Base-by-base conservation (phyloP, 2,888 invertebrate genomes). In the Lepidochitona cinerea region DNA sequence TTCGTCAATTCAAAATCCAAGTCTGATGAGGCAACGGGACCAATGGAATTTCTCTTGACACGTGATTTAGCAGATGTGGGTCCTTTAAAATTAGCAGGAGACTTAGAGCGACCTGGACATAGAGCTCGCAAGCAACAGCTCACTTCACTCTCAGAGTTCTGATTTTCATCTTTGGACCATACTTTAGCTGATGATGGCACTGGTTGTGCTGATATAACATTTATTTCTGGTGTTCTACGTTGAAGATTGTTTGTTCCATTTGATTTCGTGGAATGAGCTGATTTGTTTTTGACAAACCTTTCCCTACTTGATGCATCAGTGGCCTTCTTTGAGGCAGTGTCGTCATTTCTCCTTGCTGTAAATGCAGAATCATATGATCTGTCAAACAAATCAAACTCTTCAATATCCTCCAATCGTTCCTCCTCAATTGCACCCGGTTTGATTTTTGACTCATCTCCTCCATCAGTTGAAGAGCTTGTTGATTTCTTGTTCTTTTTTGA, bases 351-450 rank as follows among this genome's bases (percentile, higher is more conserved):
- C 4, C 23, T 23, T 12, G 14, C 12, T 18, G 49, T 2, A 49
- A n/a, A 49, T 41, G 9, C 41, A 29, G 59, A 59, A 59, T 59
- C 32, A 29, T 23, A 14, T 23, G 66, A 66, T 9, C 37, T 35
- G 26, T 66, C 35, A 36, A 66, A 41, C 12, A 74, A 53, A n/a
- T 80, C 78, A 49, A 81, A 76, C 23, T 84, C 83, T 70, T 84
- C 83, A 29, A 81, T 75, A 52, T 84, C 83, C 69, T 85, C 83
- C 36, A 81, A 67, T 65, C 80, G 73, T 49, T 86, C 85, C 37
- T 85, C 85, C 70, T 84, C 85, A 2, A 82, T 70, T 69, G 84
- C 85, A 49, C 85, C 84, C 74, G 85, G 85, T n/a, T 85, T 74
- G 6, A 85, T 82, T 69, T 83, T 83, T n/a, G 81, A 76, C 72